phyloP scores from a whole-genome alignment of 2,888 invertebrate species.

The Caenorhabditis afra region DNA sequence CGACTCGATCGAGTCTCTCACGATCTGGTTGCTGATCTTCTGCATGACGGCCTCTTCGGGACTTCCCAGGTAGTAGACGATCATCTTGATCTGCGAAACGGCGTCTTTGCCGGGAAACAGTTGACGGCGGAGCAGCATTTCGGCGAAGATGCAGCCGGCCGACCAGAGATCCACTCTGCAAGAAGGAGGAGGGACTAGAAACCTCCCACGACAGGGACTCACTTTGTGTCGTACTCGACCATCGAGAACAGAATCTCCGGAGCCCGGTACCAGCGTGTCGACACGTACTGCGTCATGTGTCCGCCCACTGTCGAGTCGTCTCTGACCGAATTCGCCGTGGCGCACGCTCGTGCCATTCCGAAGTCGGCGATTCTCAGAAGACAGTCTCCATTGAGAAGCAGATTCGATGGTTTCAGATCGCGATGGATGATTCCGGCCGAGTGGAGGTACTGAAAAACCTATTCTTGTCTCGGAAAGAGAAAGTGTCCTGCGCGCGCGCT shows the following conservation, averaged over 20 bases:
- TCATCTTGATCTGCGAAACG: slow-evolving; percentile 80
- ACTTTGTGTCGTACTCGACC: slow-evolving; percentile 81
- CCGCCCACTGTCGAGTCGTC: slow-evolving; percentile 56
- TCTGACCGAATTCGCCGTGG: slow-evolving; percentile 61
- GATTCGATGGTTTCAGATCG: slow-evolving; percentile 83
- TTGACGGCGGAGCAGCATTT: slow-evolving; percentile 82
- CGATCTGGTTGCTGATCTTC: slow-evolving; percentile 80
- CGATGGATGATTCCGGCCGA: slow-evolving; percentile 83
- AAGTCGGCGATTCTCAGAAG: slow-evolving; percentile 83
- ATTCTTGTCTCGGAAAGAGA: neutral
- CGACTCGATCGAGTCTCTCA: slow-evolving; percentile 80
- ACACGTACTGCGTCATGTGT: slow-evolving; percentile 82
- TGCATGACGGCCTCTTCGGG: slow-evolving; percentile 80
- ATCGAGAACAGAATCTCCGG: slow-evolving; percentile 82
- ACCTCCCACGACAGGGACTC: slow-evolving; percentile 6
- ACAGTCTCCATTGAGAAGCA: slow-evolving; percentile 83
- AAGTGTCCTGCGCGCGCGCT: neutral
- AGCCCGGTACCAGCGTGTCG: slow-evolving; percentile 81
- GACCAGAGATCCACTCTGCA: slow-evolving; percentile 83
- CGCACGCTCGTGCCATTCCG: slow-evolving; percentile 81
- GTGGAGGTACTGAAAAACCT: slow-evolving; percentile 82
- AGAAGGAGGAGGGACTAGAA: neutral
- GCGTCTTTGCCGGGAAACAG: slow-evolving; percentile 81
- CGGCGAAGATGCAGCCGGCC: slow-evolving; percentile 83
- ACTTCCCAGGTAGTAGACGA: slow-evolving; percentile 81